Conservation (phyloP, 2,113 vertebrate species). For the Pygoscelis antarcticus region DNA sequence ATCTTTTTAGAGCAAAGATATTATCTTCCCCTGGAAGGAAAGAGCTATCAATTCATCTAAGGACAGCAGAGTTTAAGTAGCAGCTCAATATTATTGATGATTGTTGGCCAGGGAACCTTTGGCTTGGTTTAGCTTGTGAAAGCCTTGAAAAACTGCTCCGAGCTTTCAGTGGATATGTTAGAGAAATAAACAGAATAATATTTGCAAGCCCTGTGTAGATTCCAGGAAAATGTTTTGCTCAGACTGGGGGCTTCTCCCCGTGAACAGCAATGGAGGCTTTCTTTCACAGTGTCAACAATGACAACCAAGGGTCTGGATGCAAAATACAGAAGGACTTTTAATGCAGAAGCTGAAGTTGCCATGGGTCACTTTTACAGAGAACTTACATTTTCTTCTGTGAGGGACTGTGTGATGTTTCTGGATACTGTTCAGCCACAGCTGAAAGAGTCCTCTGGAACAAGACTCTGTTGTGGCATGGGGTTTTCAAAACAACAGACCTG, state of each 20-base stretch:
- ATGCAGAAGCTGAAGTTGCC: neutral
- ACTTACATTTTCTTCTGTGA: neutral
- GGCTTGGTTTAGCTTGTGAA: neutral
- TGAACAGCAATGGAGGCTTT: neutral
- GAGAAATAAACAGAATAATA: constrained; percentile 31
- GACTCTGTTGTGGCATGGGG: neutral
- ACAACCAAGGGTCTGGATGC: neutral
- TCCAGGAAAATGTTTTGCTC: constrained; percentile 65
- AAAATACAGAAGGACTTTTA: neutral
- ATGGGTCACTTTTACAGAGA: neutral
- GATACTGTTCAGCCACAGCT: neutral
- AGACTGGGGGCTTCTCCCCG: neutral
- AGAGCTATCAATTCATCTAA: neutral
- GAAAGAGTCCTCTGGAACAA: neutral
- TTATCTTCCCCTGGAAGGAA: neutral
- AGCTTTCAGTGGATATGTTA: neutral
- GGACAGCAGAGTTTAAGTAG: neutral
- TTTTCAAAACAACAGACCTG: neutral
- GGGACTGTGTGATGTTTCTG: neutral
- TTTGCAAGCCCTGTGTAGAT: constrained; percentile 39
- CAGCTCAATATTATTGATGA: neutral
- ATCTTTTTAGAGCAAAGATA: neutral
- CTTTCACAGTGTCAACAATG: neutral
- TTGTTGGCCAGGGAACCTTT: neutral
- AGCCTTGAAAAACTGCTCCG: neutral